Evolutionary conservation across 2,797 vertebrate genomes (phyloP).

Genomic region (Falco peregrinus): DNA sequence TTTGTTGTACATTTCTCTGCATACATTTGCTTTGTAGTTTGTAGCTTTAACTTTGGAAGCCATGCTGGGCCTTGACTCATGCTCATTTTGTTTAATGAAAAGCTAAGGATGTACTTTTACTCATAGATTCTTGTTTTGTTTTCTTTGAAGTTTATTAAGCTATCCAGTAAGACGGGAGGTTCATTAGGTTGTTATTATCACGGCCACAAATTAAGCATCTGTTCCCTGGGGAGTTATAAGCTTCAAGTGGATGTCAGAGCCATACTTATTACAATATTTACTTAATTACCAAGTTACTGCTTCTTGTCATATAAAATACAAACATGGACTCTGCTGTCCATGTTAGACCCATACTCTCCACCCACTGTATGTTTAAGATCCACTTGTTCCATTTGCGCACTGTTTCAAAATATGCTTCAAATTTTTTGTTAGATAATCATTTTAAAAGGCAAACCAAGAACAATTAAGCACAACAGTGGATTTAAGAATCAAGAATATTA

Average conservation of each 20-base stretch:
- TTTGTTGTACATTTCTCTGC: slow-evolving; percentile 97
- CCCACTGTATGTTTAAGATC: not conserved
- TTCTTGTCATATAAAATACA: slow-evolving; percentile 68
- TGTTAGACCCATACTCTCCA: not conserved
- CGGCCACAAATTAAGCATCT: slow-evolving; percentile 86
- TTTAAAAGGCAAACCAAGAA: not conserved
- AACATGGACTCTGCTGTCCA: slow-evolving; percentile 43
- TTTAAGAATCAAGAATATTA: not conserved
- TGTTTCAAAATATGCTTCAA: not conserved
- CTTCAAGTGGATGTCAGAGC: slow-evolving; percentile 78
- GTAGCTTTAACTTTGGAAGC: slow-evolving; percentile 88
- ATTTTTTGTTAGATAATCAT: not conserved
- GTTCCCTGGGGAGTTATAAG: slow-evolving; percentile 87
- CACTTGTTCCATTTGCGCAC: not conserved
- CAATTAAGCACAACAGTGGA: not conserved
- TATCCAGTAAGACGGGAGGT: slow-evolving; percentile 83
- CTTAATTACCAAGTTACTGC: slow-evolving; percentile 82
- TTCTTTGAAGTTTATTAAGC: slow-evolving; percentile 93
- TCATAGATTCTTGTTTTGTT: slow-evolving; percentile 88
- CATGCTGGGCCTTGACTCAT: slow-evolving; percentile 89
- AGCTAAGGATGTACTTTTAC: slow-evolving; percentile 87
- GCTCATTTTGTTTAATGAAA: slow-evolving; percentile 88
- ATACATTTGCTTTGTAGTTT: slow-evolving; percentile 87
- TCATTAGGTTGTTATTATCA: slow-evolving; percentile 94
- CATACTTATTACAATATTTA: slow-evolving; percentile 91